Evolutionary conservation across 2,888 invertebrate species (phyloP).

Genomic region (Drosophila pullipes): DNA sequence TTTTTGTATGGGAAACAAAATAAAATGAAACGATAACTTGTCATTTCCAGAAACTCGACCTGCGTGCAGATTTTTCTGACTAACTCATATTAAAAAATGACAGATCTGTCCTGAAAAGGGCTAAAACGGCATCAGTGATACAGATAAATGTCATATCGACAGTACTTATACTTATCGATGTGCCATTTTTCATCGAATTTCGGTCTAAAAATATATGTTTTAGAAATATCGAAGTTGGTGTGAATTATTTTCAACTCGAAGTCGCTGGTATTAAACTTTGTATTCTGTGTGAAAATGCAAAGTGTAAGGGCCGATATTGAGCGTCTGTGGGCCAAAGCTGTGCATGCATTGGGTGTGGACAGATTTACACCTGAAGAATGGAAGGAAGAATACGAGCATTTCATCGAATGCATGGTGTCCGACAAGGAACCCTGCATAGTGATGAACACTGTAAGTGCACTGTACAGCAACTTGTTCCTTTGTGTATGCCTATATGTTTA

Average conservation of each 20-base stretch:
- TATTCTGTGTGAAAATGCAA: background rate
- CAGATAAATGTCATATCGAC: background rate
- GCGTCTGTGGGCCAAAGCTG: conserved; percentile 10
- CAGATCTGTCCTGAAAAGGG: background rate
- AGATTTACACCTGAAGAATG: background rate
- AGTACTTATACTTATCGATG: background rate
- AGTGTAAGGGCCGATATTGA: background rate
- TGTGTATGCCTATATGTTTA: too few species aligned
- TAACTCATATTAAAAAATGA: background rate
- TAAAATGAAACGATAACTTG: background rate
- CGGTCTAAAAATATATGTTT: background rate
- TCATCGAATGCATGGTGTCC: background rate
- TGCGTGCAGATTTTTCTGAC: too few species aligned
- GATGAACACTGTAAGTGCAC: conserved; percentile 13
- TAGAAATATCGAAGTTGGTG: background rate
- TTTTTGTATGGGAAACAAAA: background rate
- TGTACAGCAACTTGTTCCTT: background rate
- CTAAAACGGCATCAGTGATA: background rate
- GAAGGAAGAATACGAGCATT: conserved; percentile 7
- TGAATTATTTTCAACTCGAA: background rate
- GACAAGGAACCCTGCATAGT: fast-evolving
- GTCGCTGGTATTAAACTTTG: background rate
- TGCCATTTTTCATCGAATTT: background rate
- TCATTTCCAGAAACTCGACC: background rate
- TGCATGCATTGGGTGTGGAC: fast-evolving